phyloP scores from a whole-genome alignment of 2,113 vertebrate species.

The Periophthalmus modestus region DNA sequence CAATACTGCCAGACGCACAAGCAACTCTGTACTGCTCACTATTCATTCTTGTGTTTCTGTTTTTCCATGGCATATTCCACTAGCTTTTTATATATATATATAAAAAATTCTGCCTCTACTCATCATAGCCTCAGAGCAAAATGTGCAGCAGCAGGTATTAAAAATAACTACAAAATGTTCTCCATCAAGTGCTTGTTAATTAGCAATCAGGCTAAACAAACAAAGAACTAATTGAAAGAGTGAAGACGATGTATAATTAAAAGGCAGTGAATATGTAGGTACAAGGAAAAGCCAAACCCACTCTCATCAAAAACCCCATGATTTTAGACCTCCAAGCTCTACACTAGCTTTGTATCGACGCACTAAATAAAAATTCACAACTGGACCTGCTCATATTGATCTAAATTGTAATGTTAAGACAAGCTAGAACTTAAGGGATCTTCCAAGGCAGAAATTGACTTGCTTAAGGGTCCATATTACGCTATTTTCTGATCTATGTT shows the following conservation, averaged over 20 bases:
- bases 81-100: background rate
- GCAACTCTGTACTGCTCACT: background rate
- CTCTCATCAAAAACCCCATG: background rate
- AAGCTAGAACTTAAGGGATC: too few relatives aligned
- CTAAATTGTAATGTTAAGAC: too few relatives aligned
- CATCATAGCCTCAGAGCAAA: slow-evolving; percentile 4
- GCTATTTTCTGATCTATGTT: too few relatives aligned
- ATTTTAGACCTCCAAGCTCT: background rate
- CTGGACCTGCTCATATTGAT: background rate
- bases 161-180: slow-evolving; percentile 6
- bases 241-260: slow-evolving; percentile 11
- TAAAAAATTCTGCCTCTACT: background rate
- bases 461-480: too few relatives aligned
- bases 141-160: slow-evolving; percentile 18
- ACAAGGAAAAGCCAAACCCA: background rate
- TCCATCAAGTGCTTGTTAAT: slow-evolving; percentile 34
- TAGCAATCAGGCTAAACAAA: slow-evolving; percentile 39
- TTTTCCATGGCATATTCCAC: background rate
- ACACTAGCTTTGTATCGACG: background rate
- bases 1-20: background rate
- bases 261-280: background rate
- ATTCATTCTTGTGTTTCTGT: background rate
- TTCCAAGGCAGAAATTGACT: too few relatives aligned
- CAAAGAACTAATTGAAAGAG: slow-evolving; percentile 24
- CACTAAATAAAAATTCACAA: slow-evolving; percentile 8